phyloP scores from a whole-genome alignment of 2,888 invertebrate genomes.

The Argynnis bischoffii region DNA sequence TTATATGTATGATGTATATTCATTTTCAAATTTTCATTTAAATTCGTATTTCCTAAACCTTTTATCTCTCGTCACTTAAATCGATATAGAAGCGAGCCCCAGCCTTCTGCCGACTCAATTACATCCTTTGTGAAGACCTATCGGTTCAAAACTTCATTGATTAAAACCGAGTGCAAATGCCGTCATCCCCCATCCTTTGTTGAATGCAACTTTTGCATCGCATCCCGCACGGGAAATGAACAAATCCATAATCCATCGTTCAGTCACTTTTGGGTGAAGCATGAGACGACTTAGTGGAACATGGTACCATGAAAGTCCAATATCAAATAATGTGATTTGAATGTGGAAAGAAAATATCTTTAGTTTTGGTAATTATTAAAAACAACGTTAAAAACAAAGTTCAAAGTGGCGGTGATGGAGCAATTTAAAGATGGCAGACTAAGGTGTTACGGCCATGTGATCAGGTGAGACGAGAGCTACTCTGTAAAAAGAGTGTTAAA shows the following conservation, averaged over 20 bases:
- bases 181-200: slow-evolving; percentile 62
- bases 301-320: not conserved
- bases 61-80: slow-evolving; percentile 43
- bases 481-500: too few species aligned
- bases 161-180: slow-evolving; percentile 73
- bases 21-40: too few species aligned
- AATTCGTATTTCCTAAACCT: not conserved
- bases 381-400: too few species aligned
- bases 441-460: too few species aligned
- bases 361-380: too few species aligned
- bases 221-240: slow-evolving; percentile 34
- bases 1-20: too few species aligned
- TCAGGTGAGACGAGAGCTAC: too few species aligned
- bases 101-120: slow-evolving; percentile 65
- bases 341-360: too few species aligned
- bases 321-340: not conserved
- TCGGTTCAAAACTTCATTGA: slow-evolving; percentile 74
- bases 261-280: slow-evolving; percentile 1
- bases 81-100: slow-evolving; percentile 50
- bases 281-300: not conserved
- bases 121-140: slow-evolving; percentile 73
- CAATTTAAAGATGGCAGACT: too few species aligned
- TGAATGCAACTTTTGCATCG: slow-evolving; percentile 56
- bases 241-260: slow-evolving; percentile 20
- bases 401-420: too few species aligned